These are phyloP conservation scores for Antheraea pernyi DNA, from an alignment of 1,140 invertebrate genomes.

Conservation along the genomic window DNA sequence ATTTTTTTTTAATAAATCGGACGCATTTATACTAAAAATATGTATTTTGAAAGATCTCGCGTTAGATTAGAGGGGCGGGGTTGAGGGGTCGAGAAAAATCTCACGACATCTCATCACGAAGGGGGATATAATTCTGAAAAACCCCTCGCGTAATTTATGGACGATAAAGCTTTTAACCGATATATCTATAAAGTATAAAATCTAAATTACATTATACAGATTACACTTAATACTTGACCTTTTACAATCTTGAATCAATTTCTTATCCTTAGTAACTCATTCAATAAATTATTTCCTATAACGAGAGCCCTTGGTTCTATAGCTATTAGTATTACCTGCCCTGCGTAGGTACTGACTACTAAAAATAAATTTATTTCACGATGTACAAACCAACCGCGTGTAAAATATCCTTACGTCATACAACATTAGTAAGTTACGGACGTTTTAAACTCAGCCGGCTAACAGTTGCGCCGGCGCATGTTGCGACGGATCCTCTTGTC, in stretches of 20 bases:
- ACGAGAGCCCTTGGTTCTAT: slow-evolving; percentile 62
- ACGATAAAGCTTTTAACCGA: too few relatives aligned
- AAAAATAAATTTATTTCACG: slow-evolving; percentile 69
- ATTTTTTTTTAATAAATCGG: too few relatives aligned
- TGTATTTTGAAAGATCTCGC: too few relatives aligned
- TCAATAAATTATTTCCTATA: slow-evolving; percentile 25
- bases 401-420: slow-evolving; percentile 4
- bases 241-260: background rate
- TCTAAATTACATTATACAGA: too few relatives aligned
- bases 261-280: background rate
- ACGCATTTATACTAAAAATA: too few relatives aligned
- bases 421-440: background rate
- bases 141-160: too few relatives aligned
- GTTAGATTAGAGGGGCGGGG: too few relatives aligned
- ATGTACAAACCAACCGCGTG: slow-evolving; percentile 59
- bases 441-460: slow-evolving; percentile 43
- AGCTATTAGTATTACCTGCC: slow-evolving; percentile 57
- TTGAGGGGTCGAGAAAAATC: too few relatives aligned
- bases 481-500: slow-evolving; percentile 49
- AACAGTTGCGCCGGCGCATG: slow-evolving; percentile 63
- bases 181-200: too few relatives aligned
- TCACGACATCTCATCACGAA: too few relatives aligned
- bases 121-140: too few relatives aligned
- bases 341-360: slow-evolving; percentile 50
- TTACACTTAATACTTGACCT: background rate